phyloP scores from a whole-genome alignment of 2,113 vertebrate species.

The Nettapus auritus region DNA sequence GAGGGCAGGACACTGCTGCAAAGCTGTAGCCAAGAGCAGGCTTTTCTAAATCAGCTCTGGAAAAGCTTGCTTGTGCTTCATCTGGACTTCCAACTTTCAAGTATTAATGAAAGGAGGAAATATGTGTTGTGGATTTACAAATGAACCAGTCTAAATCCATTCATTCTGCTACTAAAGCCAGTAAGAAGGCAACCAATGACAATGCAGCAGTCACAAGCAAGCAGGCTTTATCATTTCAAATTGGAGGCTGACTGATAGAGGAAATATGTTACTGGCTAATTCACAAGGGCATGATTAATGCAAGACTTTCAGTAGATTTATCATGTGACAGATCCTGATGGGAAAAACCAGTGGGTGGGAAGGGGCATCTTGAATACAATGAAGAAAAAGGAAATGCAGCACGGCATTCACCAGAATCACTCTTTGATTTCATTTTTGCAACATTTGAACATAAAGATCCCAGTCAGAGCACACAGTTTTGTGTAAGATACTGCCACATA shows the following conservation, averaged over 20 bases:
- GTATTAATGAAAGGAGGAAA: fast-evolving
- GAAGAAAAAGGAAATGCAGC: not conserved
- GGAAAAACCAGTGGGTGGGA: not conserved
- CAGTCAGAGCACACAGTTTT: not conserved
- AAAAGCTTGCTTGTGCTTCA: not conserved
- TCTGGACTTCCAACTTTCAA: not conserved
- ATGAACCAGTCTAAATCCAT: not conserved
- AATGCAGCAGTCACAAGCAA: constrained; percentile 29
- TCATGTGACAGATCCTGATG: not conserved
- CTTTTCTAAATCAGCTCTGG: not conserved
- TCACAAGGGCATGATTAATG: constrained; percentile 42
- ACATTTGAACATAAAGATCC: not conserved
- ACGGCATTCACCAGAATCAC: not conserved
- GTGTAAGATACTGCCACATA: constrained; percentile 13
- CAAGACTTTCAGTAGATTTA: not conserved
- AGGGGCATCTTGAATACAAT: not conserved
- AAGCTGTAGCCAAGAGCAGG: not conserved
- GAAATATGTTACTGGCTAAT: constrained; percentile 52
- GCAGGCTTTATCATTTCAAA: constrained; percentile 23
- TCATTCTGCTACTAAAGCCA: not conserved
- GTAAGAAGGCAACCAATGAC: constrained; percentile 54
- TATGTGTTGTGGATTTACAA: not conserved
- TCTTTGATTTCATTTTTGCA: constrained; percentile 21
- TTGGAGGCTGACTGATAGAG: constrained; percentile 39
- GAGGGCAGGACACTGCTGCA: not conserved